A percentile compares a stretch with the other conserved stretches of the same genome.
Conservation (phyloP, 2,113 vertebrate genomes). For the Isichthys henryi region DNA sequence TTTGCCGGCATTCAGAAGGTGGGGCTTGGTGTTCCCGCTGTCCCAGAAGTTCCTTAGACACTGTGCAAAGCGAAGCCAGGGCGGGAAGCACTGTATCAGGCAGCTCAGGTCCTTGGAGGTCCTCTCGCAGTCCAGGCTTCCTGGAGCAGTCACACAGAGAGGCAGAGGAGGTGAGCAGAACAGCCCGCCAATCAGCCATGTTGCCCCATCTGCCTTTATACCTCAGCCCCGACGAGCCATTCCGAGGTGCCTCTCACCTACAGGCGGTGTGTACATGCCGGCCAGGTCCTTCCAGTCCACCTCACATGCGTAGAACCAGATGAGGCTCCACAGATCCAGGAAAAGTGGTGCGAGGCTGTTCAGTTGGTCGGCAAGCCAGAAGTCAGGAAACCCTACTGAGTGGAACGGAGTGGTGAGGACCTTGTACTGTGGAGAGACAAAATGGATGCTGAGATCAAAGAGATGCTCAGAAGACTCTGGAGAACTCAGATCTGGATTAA, state of each 20-base stretch:
- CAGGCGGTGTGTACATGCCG: conserved; percentile 16
- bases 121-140: conserved; percentile 15
- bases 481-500: neutral
- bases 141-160: conserved; percentile 25
- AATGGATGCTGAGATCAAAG: neutral
- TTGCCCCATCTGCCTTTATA: neutral
- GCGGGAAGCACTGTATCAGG: conserved; percentile 45
- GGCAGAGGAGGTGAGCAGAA: neutral
- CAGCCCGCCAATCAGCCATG: neutral
- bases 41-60: conserved; percentile 45
- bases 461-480: neutral
- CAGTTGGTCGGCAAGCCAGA: conserved; percentile 48
- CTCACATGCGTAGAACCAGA: conserved; percentile 40
- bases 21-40: conserved; percentile 30
- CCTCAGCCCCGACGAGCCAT: neutral
- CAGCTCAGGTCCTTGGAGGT: conserved; percentile 29
- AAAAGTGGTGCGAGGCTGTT: conserved; percentile 45
- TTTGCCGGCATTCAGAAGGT: conserved; percentile 47
- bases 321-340: conserved; percentile 40
- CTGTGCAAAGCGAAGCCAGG: conserved; percentile 50
- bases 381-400: conserved; percentile 42
- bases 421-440: conserved; percentile 29
- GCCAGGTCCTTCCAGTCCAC: conserved; percentile 38
- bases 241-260: conserved; percentile 22
- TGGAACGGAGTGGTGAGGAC: conserved; percentile 40